These are phyloP conservation scores for Cebidichthys violaceus DNA, from an alignment of 2,113 vertebrate genomes.

Conservation along the genomic window DNA sequence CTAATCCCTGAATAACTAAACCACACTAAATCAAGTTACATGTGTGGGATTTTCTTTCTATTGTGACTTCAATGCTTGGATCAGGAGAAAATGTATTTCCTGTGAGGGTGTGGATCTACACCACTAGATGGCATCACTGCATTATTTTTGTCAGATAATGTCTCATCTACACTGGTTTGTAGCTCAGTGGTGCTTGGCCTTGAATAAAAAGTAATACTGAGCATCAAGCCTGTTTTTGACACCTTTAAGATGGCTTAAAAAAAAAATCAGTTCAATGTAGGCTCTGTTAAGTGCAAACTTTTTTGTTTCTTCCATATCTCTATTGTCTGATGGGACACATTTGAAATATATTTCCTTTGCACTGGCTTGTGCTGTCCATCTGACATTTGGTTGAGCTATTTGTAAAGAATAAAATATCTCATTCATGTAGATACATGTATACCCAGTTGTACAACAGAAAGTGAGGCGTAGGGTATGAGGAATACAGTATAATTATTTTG, in stretches of 20 bases:
- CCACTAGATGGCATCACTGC: constrained; percentile 62
- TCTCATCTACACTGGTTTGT: neutral
- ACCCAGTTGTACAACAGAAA: neutral
- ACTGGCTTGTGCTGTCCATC: neutral
- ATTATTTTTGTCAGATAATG: constrained; percentile 18
- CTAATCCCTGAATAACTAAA: constrained; percentile 24
- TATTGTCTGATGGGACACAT: neutral
- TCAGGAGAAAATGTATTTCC: neutral
- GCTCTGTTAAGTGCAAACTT: neutral
- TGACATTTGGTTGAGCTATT: neutral
- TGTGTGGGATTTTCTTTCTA: constrained; percentile 6
- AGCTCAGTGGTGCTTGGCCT: neutral
- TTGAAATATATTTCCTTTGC: neutral
- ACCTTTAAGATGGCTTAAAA: constrained; percentile 38
- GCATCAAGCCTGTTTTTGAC: neutral
- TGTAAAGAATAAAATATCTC: neutral
- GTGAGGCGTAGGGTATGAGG: neutral
- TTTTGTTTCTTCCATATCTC: neutral
- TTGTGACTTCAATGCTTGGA: neutral
- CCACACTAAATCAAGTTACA: neutral
- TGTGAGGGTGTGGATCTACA: neutral
- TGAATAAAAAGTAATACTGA: neutral
- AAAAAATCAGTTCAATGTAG: neutral
- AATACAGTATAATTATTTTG: neutral
- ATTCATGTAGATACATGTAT: neutral